phyloP scores from a whole-genome alignment of 2,113 vertebrate genomes.

The Balaeniceps rex region DNA sequence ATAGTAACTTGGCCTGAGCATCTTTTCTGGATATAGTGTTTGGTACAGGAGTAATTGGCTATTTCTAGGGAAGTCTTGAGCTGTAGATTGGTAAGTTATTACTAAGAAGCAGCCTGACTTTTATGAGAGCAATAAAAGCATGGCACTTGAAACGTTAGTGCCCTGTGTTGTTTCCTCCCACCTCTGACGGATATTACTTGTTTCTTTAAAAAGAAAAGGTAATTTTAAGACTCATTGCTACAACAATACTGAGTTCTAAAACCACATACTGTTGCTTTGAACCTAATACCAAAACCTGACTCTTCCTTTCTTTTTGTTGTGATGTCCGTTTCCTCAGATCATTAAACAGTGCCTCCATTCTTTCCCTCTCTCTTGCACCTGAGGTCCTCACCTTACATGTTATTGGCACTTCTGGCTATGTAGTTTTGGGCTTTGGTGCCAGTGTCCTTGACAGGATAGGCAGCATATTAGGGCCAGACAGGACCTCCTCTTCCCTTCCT shows the following conservation, averaged over 20 bases:
- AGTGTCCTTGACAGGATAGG: not conserved
- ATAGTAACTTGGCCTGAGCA: not conserved
- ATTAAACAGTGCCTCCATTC: not conserved
- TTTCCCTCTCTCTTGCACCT: not conserved
- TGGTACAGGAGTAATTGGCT: not conserved
- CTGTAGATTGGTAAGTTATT: not conserved
- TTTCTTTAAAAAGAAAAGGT: conserved; percentile 9
- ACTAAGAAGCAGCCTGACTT: not conserved
- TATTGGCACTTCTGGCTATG: not conserved
- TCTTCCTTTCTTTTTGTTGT: not conserved
- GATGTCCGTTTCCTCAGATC: not conserved
- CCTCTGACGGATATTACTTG: conserved; percentile 14
- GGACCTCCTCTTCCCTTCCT: not conserved
- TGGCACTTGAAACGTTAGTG: conserved; percentile 20
- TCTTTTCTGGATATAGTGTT: not conserved
- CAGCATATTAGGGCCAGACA: not conserved
- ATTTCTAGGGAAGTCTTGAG: not conserved
- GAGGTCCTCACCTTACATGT: not conserved
- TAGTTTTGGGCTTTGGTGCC: not conserved
- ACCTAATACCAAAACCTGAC: not conserved
- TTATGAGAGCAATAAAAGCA: conserved; percentile 15
- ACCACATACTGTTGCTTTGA: not conserved
- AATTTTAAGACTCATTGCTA: not conserved
- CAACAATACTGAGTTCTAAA: not conserved
- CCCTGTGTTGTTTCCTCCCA: not conserved